Evolutionary conservation across 2,888 invertebrate species (phyloP), one percentile per base, ranked within the genome.

Genomic region (Phymatocera aterrima): DNA sequence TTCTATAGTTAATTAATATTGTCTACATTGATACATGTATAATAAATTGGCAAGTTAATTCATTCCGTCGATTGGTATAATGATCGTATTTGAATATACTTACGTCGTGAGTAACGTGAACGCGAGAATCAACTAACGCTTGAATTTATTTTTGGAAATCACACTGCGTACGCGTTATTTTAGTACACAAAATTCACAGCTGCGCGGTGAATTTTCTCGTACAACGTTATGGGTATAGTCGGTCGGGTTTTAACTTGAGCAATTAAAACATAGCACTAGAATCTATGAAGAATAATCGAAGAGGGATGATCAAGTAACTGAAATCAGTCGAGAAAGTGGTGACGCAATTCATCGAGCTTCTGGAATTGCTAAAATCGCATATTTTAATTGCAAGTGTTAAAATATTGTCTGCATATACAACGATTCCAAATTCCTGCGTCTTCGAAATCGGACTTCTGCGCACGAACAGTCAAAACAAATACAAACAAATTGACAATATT

Each of bases 61-160:
- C 5, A 21, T 21, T 40, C 1, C 1, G 12, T 12, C 6, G 18
- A 34, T 34, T 34, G 0, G 3, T 51, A 51, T 34, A 48, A 18
- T 10, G 72, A 48, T 68, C 12, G n/a, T 3, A 12, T 72, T 34
- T 5, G n/a, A n/a, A n/a, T n/a, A 72, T 72, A 72, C 72, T 72
- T 72, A 72, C 72, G 31, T 48, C 51, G 15, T 34, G 34, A 51
- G 48, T 51, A 72, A 51, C 51, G 28, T 48, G 48, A 72, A 48
- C 43, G 18, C 51, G 72, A 72, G 72, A 72, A 72, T 72, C 51
- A 51, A 72, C 72, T 72, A 51, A 34, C 51, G 43, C 34, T 72
- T 72, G 40, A 80, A 83, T 85, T 84, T 89, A 89, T 89, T 88
- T 89, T 88, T 88, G 87, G 88, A 85, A 78, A 81, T 81, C 84